Conservation (phyloP, 2,888 invertebrate species). For the Ypsolopha scabrella region DNA sequence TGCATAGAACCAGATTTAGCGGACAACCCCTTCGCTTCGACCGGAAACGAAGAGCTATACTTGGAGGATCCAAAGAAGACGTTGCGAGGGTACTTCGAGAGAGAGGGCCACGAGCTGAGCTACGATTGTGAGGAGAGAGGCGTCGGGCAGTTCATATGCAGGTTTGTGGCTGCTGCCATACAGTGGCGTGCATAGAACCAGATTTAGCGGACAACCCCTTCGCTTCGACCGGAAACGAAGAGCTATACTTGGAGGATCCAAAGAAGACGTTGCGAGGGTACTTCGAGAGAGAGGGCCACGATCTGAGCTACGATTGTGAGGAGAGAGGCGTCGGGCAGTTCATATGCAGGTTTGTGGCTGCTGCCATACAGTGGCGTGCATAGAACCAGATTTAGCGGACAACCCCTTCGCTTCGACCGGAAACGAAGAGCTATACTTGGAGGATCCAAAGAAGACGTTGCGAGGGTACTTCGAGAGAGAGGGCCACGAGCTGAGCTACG, state of each 20-base stretch:
- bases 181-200: no score
- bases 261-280: constrained; percentile 94
- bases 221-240: constrained; percentile 85
- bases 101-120: constrained; percentile 88
- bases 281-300: constrained; percentile 93
- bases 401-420: constrained; percentile 86
- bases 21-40: constrained; percentile 86
- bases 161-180: constrained; percentile 59
- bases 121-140: constrained; percentile 91
- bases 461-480: constrained; percentile 96
- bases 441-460: constrained; percentile 96
- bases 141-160: constrained; percentile 87
- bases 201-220: constrained; percentile 88
- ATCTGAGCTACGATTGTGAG: constrained; percentile 87
- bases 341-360: constrained; percentile 74
- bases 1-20: constrained; percentile 83
- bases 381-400: constrained; percentile 82
- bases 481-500: constrained; percentile 85
- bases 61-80: constrained; percentile 96
- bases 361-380: no score
- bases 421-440: constrained; percentile 91
- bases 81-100: constrained; percentile 92
- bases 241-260: constrained; percentile 92
- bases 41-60: constrained; percentile 89
- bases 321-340: constrained; percentile 90